Evolutionary conservation across 1,140 invertebrate genomes (phyloP), one percentile per base, ranked within the genome.

Genomic region (Antheraea pernyi): DNA sequence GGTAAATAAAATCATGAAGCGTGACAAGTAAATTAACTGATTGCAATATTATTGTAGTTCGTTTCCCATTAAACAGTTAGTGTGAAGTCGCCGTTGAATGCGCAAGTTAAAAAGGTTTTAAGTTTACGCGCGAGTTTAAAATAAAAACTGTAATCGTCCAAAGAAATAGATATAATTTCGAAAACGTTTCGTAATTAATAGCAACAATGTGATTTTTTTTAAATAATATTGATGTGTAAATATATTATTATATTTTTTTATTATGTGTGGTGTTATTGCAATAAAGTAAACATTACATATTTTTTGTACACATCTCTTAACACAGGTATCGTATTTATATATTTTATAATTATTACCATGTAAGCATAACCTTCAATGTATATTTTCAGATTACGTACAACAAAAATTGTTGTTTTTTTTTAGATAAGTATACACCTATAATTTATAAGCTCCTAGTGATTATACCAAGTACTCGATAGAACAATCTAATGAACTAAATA

Each of bases 41-140:
- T 77, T 73, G 71, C 66, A 64, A 73, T 65, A 71, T 73, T 71
- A 64, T 72, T 70, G 71, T 65, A 39, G n/a, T 71, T 64, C 61
- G 64, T 37, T 39, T 59, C 65, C 60, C 65, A 67, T 63, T 19
- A 74, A 79, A 77, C 81, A 88, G 86, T 88, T 82, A 67, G 77
- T 70, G 64, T 67, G 71, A 76, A 77, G 70, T 74, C 80, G 76
- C 71, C 80, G 82, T 69, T 78, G 73, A 79, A 83, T 76, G 83
- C 83, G 81, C 84, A 79, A 71, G 79, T 80, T 76, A 53, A 77
- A 85, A 86, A 80, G 73, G 78, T 30, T 77, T 78, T 66, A 68
- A 67, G 60, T 79, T 75, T 73, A 80, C 81, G 77, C 80, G 73
- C 60, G 60, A 22, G 67, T 71, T 19, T 19, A 59, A 67, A 72